Percentiles rank a stretch among this genome's conserved stretches.
Conservation (phyloP, 2,113 vertebrate species). For the Emydocephalus ijimae region DNA sequence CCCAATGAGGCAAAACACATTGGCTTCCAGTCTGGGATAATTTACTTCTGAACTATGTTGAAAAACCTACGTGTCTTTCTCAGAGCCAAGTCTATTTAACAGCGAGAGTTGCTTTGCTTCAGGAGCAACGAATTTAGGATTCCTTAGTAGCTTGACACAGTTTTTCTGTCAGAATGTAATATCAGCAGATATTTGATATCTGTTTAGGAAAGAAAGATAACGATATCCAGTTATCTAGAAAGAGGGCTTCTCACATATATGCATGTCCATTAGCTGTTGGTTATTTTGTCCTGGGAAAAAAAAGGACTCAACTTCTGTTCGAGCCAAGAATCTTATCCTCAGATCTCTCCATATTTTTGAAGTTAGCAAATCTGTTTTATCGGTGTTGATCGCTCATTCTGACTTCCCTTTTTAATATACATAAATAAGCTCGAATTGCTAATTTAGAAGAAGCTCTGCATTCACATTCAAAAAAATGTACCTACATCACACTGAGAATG, state of each 20-base stretch:
- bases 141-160: neutral
- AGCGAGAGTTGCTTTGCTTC: neutral
- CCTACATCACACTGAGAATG: neutral
- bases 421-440: neutral
- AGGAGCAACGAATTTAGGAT: no score
- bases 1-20: neutral
- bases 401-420: neutral
- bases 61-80: neutral
- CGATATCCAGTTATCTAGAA: neutral
- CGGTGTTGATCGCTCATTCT: neutral
- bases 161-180: neutral
- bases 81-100: neutral
- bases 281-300: neutral
- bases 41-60: constrained; percentile 12
- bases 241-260: neutral
- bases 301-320: neutral
- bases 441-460: neutral
- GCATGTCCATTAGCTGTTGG: neutral
- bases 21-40: constrained; percentile 10
- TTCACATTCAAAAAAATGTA: neutral
- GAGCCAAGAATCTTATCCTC: neutral
- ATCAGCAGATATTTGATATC: neutral
- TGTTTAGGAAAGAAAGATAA: neutral
- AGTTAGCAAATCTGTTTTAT: neutral
- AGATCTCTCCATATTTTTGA: neutral